These are phyloP conservation scores for Melanerpes formicivorus DNA, from an alignment of 2,113 vertebrate species.

Conservation along the genomic window DNA sequence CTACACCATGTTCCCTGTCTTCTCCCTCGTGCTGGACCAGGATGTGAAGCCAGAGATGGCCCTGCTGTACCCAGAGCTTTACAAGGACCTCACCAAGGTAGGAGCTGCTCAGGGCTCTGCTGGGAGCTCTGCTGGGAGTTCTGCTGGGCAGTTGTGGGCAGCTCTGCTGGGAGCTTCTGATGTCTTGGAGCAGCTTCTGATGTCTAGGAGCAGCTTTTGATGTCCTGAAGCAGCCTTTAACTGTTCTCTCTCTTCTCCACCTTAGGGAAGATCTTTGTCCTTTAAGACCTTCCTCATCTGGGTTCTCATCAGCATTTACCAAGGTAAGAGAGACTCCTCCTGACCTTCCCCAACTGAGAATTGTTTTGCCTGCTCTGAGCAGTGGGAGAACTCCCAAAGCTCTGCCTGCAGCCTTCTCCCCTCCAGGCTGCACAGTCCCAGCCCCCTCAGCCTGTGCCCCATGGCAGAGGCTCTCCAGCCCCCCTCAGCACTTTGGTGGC, in stretches of 20 bases:
- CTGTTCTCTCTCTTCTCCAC: conserved; percentile 20
- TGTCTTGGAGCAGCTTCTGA: too few species aligned
- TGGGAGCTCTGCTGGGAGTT: not conserved
- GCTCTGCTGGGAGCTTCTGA: too few species aligned
- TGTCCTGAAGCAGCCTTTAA: not conserved
- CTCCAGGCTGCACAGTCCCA: too few species aligned
- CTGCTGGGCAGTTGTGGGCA: not conserved
- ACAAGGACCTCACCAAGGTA: conserved; percentile 99
- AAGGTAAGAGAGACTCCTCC: conserved; percentile 74
- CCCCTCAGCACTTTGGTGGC: too few species aligned
- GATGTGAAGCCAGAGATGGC: conserved; percentile 97
- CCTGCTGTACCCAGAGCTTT: conserved; percentile 95
- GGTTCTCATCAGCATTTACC: conserved; percentile 86
- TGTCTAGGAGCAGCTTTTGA: too few species aligned
- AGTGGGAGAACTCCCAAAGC: conserved; percentile 63
- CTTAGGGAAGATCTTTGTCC: conserved; percentile 92
- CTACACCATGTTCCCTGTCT: conserved; percentile 99
- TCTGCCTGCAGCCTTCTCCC: too few species aligned
- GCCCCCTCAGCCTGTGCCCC: too few species aligned
- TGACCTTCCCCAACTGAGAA: not conserved
- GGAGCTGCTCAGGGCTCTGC: not conserved
- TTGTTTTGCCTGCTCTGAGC: conserved; percentile 40
- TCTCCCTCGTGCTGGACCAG: conserved; percentile 96
- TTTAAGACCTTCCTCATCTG: conserved; percentile 89
- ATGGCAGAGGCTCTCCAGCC: too few species aligned